Conservation (phyloP, 2,113 vertebrate genomes). For the Grammomys dolichurus region DNA sequence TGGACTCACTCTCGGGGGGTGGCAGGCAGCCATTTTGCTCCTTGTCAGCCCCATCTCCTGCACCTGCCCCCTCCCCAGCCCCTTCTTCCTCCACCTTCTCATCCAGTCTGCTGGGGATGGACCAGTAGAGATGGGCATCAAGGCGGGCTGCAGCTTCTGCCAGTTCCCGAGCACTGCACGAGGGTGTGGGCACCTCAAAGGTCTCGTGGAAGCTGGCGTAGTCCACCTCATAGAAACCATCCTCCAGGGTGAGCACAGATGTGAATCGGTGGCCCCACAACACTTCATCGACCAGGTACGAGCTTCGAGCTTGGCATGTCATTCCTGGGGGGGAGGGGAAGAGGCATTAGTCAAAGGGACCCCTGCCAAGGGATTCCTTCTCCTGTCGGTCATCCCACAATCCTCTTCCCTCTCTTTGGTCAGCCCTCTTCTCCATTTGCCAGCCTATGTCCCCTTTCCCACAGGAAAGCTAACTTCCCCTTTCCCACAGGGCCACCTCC, state of each 20-base stretch:
- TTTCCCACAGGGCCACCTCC: background rate
- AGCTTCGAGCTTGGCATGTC: conserved; percentile 97
- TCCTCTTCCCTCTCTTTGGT: background rate
- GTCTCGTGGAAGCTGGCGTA: conserved; percentile 96
- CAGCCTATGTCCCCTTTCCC: background rate
- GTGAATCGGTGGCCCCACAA: conserved; percentile 97
- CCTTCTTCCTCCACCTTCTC: conserved; percentile 91
- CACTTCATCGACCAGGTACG: conserved; percentile 94
- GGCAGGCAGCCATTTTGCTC: conserved; percentile 90
- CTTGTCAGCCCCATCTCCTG: conserved; percentile 66
- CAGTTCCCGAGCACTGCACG: conserved; percentile 93
- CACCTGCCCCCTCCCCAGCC: conserved; percentile 85
- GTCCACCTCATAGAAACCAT: conserved; percentile 96
- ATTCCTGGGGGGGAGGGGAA: conserved; percentile 88
- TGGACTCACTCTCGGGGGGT: conserved; percentile 90
- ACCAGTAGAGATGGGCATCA: conserved; percentile 97
- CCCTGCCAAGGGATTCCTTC: background rate
- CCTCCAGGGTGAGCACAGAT: conserved; percentile 94
- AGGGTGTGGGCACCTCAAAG: conserved; percentile 95
- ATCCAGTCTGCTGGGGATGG: conserved; percentile 95
- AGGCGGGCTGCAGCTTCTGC: conserved; percentile 91
- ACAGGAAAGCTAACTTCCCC: background rate
- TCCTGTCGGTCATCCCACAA: background rate
- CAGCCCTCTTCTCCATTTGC: background rate
- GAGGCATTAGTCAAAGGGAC: background rate